Evolutionary conservation across 2,113 vertebrate genomes (phyloP), one percentile per base, ranked within the genome.

Genomic region (Chaetura pelagica): DNA sequence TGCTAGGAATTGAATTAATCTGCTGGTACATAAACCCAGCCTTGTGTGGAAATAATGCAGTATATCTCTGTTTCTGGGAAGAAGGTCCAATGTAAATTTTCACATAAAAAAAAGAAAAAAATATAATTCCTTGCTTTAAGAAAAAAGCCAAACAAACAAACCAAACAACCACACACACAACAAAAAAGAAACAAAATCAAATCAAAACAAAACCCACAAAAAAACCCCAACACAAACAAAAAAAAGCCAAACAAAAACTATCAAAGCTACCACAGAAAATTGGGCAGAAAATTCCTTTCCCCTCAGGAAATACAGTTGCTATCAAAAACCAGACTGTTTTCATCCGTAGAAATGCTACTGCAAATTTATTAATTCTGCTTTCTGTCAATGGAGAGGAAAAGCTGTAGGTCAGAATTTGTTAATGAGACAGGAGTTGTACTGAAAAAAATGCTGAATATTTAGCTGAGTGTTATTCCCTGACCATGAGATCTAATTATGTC

Each of bases 391-490:
- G 18, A 51, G 38, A 79, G 52, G 23, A 85, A 94, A 42, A 87
- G n/a, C 23, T 94, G 55, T 69, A 68, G 40, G 35, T 90, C 61
- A 90, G 38, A 49, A 8, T 72, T 89, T 79, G 24, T 69, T 93
- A 93, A 94, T 84, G 86, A 81, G 84, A 92, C 35, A 46, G 35
- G 74, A 86, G 72, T 44, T 29, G 66, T 42, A 61, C 68, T 76
- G 69, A 84, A 93, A 68, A 68, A 94, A 89, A 71, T 64, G 24
- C 49, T 89, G 57, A 93, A 90, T 95, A 90, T 94, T 96, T 80
- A 89, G 69, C 69, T 78, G 90, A 71, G 35, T 90, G 79, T 74
- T 95, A 75, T 76, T 82, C 58, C 15, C 42, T 51, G 68, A 81
- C 69, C 34, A 78, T 40, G 75, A 84, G 35, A 90, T 87, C 58